These are phyloP conservation scores for Megatriorchis doriae DNA, from an alignment of 2,113 vertebrate species.

Conservation along the genomic window DNA sequence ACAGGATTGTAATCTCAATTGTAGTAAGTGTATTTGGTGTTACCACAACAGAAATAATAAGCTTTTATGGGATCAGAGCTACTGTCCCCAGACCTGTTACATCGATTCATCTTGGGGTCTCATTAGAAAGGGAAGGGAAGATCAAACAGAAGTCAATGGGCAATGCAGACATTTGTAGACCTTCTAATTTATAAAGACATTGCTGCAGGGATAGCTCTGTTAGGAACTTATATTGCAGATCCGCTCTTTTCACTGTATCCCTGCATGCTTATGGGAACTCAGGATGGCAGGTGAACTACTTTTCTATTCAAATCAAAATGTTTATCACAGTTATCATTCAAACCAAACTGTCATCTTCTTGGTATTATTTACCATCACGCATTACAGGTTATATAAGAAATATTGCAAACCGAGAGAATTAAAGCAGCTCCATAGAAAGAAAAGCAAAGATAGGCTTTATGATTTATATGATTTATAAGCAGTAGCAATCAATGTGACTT, in stretches of 20 bases:
- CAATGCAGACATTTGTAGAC: background rate
- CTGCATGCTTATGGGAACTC: background rate
- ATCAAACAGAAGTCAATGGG: background rate
- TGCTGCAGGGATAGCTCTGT: rapidly evolving
- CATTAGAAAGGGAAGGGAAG: background rate
- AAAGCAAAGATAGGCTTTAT: background rate
- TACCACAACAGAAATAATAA: background rate
- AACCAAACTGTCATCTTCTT: background rate
- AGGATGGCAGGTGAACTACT: background rate
- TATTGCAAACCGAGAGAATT: background rate
- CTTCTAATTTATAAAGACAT: background rate
- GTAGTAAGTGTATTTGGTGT: background rate
- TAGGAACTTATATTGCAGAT: background rate
- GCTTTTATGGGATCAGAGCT: background rate
- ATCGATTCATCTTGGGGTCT: background rate
- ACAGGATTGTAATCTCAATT: background rate
- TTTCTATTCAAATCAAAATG: background rate
- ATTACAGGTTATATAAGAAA: background rate
- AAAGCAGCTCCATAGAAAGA: background rate
- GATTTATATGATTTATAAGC: background rate
- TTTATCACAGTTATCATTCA: background rate
- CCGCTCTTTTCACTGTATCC: background rate
- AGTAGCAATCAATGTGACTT: background rate
- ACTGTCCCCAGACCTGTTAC: background rate
- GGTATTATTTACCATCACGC: background rate